Evolutionary conservation across 2,113 vertebrate species (phyloP), one percentile per base, ranked within the genome.

Genomic region (Tretioscincus oriximinensis): DNA sequence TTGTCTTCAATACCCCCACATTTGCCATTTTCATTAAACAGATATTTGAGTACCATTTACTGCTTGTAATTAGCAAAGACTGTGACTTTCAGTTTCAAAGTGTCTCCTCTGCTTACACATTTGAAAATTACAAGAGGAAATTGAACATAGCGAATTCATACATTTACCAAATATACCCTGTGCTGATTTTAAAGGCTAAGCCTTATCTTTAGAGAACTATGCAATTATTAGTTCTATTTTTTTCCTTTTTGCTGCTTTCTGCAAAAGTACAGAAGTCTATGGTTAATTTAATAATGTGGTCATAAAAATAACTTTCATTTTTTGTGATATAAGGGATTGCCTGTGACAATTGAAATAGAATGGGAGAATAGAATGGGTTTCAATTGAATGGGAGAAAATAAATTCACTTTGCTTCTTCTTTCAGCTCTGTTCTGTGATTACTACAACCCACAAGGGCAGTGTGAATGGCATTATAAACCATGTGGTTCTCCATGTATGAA

Each of bases 391-490:
- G 10, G 45, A 35, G 3, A 45, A 10, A 83, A 29, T 18, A 84
- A 76, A 64, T 78, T 74, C 47, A 7, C 54, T 77, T n/a, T 66
- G 12, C 16, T 76, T 58, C 41, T 76, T 77, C 35, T 45, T 87
- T 5, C 88, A 99, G 98, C 98, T 70, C 86, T 99, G 26, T 99
- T 99, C 93, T 99, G 98, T 16, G 97, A 99, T 87, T 99, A 97
- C 91, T 99, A 98, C 92, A 99, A 99, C 78, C 88, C 93, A 0
- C 81, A 94, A 58, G 97, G 91, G 26, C 94, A 89, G 80, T 99
- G 98, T 75, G 96, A 97, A 81, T 99, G 98, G 98, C 97, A 99
- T 85, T 99, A 99, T 89, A 95, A 95, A 79, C 94, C 97, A 1
- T 99, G 98, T 76, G 97, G 98, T 60, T 94, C 95, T 8, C 94